Evolutionary conservation across 2,888 invertebrate genomes (phyloP), one percentile per base, ranked within the genome.

Genomic region (Ryuthela nishihirai): DNA sequence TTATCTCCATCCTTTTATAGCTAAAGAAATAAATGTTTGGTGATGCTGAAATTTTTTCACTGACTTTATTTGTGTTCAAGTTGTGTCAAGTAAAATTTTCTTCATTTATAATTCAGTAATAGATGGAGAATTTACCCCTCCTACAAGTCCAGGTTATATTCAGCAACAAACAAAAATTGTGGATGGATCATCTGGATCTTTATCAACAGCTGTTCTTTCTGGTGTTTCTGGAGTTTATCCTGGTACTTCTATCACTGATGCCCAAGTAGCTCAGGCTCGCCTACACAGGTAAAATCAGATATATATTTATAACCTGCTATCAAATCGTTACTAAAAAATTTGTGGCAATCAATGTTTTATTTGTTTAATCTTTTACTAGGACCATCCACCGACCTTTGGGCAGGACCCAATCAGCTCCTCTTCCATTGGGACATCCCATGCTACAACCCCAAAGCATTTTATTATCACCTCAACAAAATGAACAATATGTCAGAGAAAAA

Each of bases 381-480:
- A 63, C 48, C 72, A 81, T 83, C 69, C 87, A 87, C 70, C 78
- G 90, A 46, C 90, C 90, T 26, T 79, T 93, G 68, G 91, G 92
- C 56, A 84, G 95, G 72, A 95, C 95, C 55, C 94, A 95, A 77
- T 94, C 94, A 40, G 94, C 94, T 3, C 92, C 92, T 1, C 77
- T 92, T 68, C 90, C 90, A 23, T 78, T 94, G 52, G 92, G 92
- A 1, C 90, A 92, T 77, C 90, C 92, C 21, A 84, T 89, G 81
- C 81, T 92, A 50, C 77, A 76, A 65, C 65, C 58, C 61, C 68
- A 42, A 72, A 74, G 48, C 73, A 74, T 59, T 70, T 72, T 72
- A 20, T 54, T 69, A 36, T 65, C 64, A 20, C 75, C 75, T 39
- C 74, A 76, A 64, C 81, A 77, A 67, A 78, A 77, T 67, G 79